Percentiles rank a stretch among this genome's conserved stretches.
phyloP scores from a whole-genome alignment of 2,113 vertebrate genomes.

The Daubentonia madagascariensis region DNA sequence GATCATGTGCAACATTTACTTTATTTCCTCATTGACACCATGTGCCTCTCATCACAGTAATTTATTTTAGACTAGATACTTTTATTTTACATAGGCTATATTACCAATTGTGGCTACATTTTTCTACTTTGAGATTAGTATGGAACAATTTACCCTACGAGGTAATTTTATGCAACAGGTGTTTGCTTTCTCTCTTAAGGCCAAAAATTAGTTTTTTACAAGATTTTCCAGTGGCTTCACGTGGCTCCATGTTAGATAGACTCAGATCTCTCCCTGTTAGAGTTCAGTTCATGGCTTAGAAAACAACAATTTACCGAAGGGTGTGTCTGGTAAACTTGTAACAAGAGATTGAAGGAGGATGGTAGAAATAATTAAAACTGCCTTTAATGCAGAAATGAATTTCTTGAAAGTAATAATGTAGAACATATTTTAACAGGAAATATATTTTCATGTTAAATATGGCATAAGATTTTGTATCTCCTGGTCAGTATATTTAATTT shows the following conservation, averaged over 20 bases:
- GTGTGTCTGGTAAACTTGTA: constrained; percentile 27
- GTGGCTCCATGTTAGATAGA: background rate
- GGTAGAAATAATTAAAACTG: constrained; percentile 11
- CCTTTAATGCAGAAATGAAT: background rate
- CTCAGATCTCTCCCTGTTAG: background rate
- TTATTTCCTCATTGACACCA: background rate
- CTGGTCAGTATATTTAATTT: constrained; percentile 34
- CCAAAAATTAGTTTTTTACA: background rate
- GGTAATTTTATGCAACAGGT: background rate
- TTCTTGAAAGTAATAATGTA: background rate
- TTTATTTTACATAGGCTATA: background rate
- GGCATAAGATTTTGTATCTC: background rate
- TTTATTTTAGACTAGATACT: constrained; percentile 33
- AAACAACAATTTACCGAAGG: background rate
- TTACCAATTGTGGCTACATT: constrained; percentile 28
- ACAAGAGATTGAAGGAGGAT: background rate
- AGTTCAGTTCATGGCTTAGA: background rate
- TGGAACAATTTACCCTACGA: background rate
- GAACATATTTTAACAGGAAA: background rate
- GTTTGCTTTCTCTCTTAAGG: background rate
- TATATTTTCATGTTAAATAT: constrained; percentile 22
- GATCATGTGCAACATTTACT: background rate
- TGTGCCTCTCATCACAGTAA: background rate
- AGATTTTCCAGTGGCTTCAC: background rate
- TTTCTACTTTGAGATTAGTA: constrained; percentile 39